Evolutionary conservation across 30 jellyfish, hydroid and myxozoan genomes (phyloP).

Genomic region (Turritopsis dohrnii): DNA sequence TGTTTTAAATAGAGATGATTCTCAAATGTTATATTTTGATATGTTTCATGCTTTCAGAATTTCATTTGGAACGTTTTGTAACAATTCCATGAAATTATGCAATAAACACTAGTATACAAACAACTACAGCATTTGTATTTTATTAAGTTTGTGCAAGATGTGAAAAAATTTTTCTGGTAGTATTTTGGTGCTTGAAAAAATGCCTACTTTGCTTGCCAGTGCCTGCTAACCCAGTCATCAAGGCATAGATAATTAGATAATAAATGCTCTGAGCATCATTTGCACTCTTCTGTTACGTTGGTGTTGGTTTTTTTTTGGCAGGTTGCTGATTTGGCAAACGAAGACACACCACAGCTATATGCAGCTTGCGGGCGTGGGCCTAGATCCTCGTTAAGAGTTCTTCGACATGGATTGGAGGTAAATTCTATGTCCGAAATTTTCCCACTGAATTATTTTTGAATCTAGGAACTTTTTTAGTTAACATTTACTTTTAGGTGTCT

Average conservation of each 20-base stretch:
- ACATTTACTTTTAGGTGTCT: constrained; percentile 49
- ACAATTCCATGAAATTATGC: neutral
- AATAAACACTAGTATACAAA: neutral
- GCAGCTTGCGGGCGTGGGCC: constrained; percentile 98
- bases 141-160: too few species aligned
- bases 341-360: constrained; percentile 94
- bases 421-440: neutral
- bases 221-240: too few species aligned
- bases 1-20: too few species aligned
- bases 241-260: too few species aligned
- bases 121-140: too few species aligned
- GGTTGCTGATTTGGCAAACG: constrained; percentile 95
- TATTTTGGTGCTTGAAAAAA: too few species aligned
- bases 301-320: neutral
- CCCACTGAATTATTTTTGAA: too few species aligned
- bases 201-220: neutral
- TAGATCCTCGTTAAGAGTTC: constrained; percentile 77
- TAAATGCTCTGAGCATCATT: neutral
- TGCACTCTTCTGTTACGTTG: neutral
- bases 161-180: too few species aligned
- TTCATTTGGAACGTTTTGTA: too few species aligned
- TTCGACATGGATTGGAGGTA: constrained; percentile 98
- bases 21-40: too few species aligned
- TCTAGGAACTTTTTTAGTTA: neutral
- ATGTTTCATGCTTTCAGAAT: too few species aligned